Percentiles rank a stretch among this genome's conserved stretches.
Conservation (phyloP, 2,113 vertebrate genomes). For the Argyrosomus japonicus region DNA sequence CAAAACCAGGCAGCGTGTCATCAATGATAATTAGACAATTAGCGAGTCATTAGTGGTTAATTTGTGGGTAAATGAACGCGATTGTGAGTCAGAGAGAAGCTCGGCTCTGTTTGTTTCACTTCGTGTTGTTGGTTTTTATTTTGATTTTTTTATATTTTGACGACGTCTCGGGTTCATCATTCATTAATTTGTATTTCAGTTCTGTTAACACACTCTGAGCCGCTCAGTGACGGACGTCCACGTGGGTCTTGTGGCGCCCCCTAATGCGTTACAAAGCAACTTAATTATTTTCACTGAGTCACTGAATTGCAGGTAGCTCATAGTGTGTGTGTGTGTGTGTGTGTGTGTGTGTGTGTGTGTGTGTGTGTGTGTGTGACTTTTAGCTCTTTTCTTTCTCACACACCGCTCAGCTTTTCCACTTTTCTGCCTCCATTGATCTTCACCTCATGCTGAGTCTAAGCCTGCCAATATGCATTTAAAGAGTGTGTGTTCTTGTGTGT, state of each 20-base stretch:
- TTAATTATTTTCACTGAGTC: background rate
- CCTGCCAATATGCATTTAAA: conserved; percentile 21
- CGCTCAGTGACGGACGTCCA: background rate
- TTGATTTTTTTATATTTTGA: background rate
- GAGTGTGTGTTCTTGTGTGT: conserved; percentile 17
- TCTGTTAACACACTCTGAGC: background rate
- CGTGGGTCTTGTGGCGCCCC: conserved; percentile 16
- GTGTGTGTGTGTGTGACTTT: background rate
- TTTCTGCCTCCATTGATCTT: conserved; percentile 39
- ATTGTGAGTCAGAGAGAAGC: background rate
- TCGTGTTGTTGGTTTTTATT: background rate
- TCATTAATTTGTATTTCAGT: background rate
- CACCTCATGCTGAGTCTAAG: conserved; percentile 16
- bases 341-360: background rate
- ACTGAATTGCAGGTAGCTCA: background rate
- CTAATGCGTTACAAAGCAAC: background rate
- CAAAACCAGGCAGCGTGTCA: conserved; percentile 4
- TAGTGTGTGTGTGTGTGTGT: background rate
- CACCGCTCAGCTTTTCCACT: conserved; percentile 28
- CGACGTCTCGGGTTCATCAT: background rate
- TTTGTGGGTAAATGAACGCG: conserved; percentile 15
- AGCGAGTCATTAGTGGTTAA: conserved; percentile 28
- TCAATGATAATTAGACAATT: conserved; percentile 48
- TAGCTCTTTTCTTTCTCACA: conserved; percentile 4
- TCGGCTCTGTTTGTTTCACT: background rate